Base-by-base conservation (phyloP, 2,113 vertebrate species). In the Hemiprocne comata region DNA sequence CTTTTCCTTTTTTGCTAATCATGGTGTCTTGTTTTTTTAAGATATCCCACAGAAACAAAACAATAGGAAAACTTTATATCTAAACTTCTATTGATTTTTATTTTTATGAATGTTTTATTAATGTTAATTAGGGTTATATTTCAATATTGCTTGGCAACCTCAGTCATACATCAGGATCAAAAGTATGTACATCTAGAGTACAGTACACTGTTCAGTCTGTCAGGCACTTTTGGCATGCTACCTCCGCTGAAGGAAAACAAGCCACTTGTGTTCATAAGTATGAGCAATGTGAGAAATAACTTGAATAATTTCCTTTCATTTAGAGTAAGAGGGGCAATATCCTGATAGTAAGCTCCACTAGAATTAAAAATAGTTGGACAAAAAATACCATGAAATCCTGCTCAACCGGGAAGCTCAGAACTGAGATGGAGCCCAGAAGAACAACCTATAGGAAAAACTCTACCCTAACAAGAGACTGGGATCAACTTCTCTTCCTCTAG, bases 21-120 rank as follows among this genome's bases (percentile, higher is more conserved):
- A 33, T 26, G 2, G 1, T n/a, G 46, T n/a, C 13, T 69, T 44
- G 1, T 42, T 8, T 66, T 87, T 64, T 19, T 38, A 44, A 23
- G 46, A 17, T 14, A 66, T 7, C 6, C 1, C 4, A 57, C 0
- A 0, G 3, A 15, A 66, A 17, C 12, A 53, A 61, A 85, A 21
- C 12, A 53, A 1, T 16, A 1, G 6, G 24, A 33, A 84, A 72
- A 9, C 0, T 34, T 51, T 61, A 17, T 44, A 40, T 29, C 4
- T 36, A 46, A 73, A 72, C 1, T 31, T 73, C 6, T 2, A 0
- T 33, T 60, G 5, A 11, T 1, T 38, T 54, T 65, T 53, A 10
- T n/a, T 40, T 42, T 78, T 50, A 17, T 18, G 1, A 34, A 34
- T 40, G 0, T 15, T 58, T 81, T 53, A n/a, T 58, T 21, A 33